Percentiles rank a stretch among this genome's conserved stretches.
phyloP scores from a whole-genome alignment of 2,113 vertebrate species.

The Cephalopterus ornatus region DNA sequence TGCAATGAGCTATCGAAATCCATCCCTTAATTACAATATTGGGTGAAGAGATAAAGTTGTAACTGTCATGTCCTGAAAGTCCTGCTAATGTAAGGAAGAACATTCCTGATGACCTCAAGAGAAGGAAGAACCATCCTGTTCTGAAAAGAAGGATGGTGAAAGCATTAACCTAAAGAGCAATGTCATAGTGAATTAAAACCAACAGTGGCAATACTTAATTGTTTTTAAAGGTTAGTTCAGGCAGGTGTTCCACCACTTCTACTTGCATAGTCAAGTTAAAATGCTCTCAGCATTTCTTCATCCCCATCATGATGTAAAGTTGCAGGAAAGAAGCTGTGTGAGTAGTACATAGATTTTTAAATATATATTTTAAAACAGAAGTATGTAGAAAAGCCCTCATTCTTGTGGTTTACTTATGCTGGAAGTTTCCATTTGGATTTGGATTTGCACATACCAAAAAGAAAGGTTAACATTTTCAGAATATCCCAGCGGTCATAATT shows the following conservation, averaged over 20 bases:
- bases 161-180: neutral
- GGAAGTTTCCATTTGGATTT: neutral
- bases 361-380: neutral
- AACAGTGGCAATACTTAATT: neutral
- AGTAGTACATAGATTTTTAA: neutral
- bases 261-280: neutral
- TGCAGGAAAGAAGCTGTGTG: neutral
- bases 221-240: neutral
- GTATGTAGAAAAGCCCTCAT: accelerated
- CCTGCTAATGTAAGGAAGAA: neutral
- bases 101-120: neutral
- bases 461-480: neutral
- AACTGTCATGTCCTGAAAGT: neutral
- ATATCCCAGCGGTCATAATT: neutral
- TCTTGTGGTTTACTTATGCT: neutral
- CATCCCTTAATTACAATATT: neutral
- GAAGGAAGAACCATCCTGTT: neutral
- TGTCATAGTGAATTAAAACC: neutral
- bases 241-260: neutral
- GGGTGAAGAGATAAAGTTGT: neutral
- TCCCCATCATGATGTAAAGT: neutral
- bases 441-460: neutral
- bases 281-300: neutral
- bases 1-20: neutral
- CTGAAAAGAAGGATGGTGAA: neutral